Conservation (phyloP, 1,140 invertebrate species). For the Aleiodes sp. region DNA sequence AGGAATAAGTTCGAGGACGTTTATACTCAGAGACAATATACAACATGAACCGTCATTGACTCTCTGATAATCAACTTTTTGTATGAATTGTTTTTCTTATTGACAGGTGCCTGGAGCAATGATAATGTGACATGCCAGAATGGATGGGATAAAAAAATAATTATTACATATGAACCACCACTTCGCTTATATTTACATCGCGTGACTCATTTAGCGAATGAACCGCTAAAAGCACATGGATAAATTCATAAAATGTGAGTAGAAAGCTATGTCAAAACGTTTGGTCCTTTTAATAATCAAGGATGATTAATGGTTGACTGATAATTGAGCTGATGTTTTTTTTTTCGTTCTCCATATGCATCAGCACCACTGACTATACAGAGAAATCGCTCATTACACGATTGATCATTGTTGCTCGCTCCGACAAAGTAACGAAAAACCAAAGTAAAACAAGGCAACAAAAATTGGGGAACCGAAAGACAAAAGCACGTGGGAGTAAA, state of each 20-base stretch:
- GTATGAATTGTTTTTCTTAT: conserved; percentile 2
- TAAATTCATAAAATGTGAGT: conserved; percentile 8
- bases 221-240: not conserved
- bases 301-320: not conserved
- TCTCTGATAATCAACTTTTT: not conserved
- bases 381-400: too few species aligned
- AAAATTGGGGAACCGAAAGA: not conserved
- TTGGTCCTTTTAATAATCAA: not conserved
- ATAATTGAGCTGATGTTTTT: not conserved
- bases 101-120: not conserved
- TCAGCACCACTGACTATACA: too few species aligned
- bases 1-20: not conserved
- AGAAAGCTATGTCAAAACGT: conserved; percentile 1
- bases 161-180: not conserved
- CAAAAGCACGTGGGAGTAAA: conserved; percentile 34
- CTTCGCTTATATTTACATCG: conserved; percentile 8
- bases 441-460: not conserved
- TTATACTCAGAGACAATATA: not conserved
- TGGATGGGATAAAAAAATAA: conserved; percentile 2
- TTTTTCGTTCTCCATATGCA: too few species aligned
- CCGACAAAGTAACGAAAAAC: too few species aligned
- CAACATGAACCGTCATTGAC: not conserved
- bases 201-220: not conserved
- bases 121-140: conserved; percentile 10
- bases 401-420: too few species aligned